Percentiles rank a stretch among this genome's conserved stretches.
These are phyloP conservation scores for Anoplophora glabripennis DNA, from an alignment of 1,140 invertebrate species.

Conservation along the genomic window DNA sequence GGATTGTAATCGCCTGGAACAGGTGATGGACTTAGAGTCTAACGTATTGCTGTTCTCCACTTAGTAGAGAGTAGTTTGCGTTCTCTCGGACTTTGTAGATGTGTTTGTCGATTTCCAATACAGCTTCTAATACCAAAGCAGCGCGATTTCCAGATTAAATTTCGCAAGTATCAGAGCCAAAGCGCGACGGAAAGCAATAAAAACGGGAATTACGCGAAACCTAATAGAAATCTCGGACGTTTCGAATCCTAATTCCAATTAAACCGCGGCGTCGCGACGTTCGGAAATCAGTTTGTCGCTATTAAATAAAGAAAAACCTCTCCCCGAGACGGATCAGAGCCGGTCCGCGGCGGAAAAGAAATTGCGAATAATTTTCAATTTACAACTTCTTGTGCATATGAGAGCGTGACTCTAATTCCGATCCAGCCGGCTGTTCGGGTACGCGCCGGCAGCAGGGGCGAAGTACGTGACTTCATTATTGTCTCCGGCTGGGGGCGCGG, in stretches of 20 bases:
- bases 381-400: constrained; percentile 20
- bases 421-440: constrained; percentile 11
- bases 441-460: constrained; percentile 14
- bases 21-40: too few relatives aligned
- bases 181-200: not conserved
- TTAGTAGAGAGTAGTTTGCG: too few relatives aligned
- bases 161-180: not conserved
- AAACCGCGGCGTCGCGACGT: not conserved
- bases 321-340: constrained; percentile 9
- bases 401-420: constrained; percentile 23
- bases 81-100: too few relatives aligned
- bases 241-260: not conserved
- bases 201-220: not conserved
- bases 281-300: constrained; percentile 3
- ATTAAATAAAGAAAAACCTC: constrained; percentile 6
- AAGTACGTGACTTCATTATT: constrained; percentile 1
- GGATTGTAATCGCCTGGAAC: too few relatives aligned
- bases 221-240: not conserved
- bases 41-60: too few relatives aligned
- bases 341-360: constrained; percentile 15
- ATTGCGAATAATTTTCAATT: constrained; percentile 25
- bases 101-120: too few relatives aligned
- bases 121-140: too few relatives aligned
- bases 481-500: constrained; percentile 7
- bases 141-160: too few relatives aligned